Evolutionary conservation across 2,797 vertebrate genomes (phyloP).

Genomic region (Diceros bicornis): DNA sequence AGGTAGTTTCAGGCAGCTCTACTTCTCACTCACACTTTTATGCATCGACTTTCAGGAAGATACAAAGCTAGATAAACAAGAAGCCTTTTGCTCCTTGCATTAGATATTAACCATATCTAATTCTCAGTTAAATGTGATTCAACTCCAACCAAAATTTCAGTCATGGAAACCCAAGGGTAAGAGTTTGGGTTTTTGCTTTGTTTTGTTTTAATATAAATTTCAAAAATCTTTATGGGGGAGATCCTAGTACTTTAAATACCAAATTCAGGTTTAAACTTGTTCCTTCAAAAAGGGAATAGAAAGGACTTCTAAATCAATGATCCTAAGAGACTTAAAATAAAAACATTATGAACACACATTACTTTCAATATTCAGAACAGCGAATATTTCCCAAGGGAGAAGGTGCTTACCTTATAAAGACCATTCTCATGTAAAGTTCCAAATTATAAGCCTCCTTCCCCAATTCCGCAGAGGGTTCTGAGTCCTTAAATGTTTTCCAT

Average conservation of each 20-base stretch:
- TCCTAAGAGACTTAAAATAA: not conserved
- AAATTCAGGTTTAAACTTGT: conserved; percentile 36
- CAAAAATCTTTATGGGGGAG: conserved; percentile 31
- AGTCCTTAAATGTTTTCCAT: not conserved
- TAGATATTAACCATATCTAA: conserved; percentile 24
- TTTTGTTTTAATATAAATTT: conserved; percentile 1
- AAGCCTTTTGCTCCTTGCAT: not conserved
- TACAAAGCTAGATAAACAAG: conserved; percentile 62
- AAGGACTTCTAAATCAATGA: conserved; percentile 41
- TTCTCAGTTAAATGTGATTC: conserved; percentile 35
- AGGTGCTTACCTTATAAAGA: not conserved
- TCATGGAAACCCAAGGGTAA: conserved; percentile 9
- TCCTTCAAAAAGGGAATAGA: not conserved
- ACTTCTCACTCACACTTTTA: conserved; percentile 68
- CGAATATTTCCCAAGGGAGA: not conserved
- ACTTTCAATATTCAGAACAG: conserved; percentile 10
- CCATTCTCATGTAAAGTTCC: not conserved
- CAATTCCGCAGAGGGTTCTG: not conserved
- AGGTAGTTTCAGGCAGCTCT: conserved; percentile 76
- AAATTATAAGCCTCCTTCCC: not conserved
- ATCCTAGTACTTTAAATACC: conserved; percentile 18
- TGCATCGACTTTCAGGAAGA: not conserved
- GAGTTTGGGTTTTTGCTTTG: not conserved
- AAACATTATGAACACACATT: not conserved
- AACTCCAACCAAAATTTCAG: conserved; percentile 14